Evolutionary conservation across 2,888 invertebrate genomes (phyloP), one percentile per base, ranked within the genome.

Genomic region (Heteropelma amictum): DNA sequence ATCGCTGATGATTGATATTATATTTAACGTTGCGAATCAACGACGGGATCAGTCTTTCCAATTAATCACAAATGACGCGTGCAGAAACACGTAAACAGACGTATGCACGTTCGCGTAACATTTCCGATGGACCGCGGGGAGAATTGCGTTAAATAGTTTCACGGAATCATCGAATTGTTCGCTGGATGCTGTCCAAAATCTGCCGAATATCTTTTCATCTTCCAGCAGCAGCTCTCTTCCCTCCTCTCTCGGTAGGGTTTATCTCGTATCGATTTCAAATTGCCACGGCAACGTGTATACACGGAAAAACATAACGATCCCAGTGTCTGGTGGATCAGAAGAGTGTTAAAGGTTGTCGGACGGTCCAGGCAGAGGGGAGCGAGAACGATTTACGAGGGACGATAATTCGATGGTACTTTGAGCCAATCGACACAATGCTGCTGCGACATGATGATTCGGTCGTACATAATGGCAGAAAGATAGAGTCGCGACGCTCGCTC

Each of bases 1-100:
- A 71, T 67, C 28, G 40, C 42, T 23, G 68, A 71, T 76, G 72
- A 76, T 53, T 49, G 77, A 79, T 76, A 77, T 71, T 77, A n/a
- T n/a, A 77, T 78, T 80, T 82, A 84, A 79, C 81, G 77, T 77
- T 79, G 79, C 79, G 63, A 60, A 78, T 81, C 85, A 86, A 85
- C 83, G 84, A 83, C 84, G 81, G 79, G 82, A 83, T 84, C 84
- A 84, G 82, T 83, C 49, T 26, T 80, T 78, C 80, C 82, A 81
- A 82, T 78, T 83, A 72, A 76, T 76, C 63, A 56, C 58, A 45
- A 76, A 76, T 76, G 49, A 68, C 67, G 21, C 33, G 23, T 6
- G 17, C 35, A 33, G 21, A 23, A 4, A 28, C 28, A 12, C 26
- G 28, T 21, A 8, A 30, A 28, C 14, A 14, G 3, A 17, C n/a